These are phyloP conservation scores for Drosophila mettleri DNA, from an alignment of 2,888 invertebrate genomes.

Conservation along the genomic window DNA sequence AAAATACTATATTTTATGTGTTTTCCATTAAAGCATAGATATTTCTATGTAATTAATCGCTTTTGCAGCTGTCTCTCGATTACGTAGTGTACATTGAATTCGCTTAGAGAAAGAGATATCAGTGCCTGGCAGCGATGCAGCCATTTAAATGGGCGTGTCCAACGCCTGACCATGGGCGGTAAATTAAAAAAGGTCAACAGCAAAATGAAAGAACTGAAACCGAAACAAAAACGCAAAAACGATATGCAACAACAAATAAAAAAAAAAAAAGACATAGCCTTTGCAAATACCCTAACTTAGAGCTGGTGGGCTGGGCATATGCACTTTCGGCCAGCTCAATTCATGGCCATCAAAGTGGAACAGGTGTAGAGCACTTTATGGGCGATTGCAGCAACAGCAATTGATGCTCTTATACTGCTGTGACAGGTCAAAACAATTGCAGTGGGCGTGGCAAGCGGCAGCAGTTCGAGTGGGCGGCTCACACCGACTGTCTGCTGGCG, in stretches of 20 bases:
- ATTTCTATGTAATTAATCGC: background rate
- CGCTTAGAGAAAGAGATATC: constrained; percentile 8
- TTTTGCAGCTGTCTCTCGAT: background rate
- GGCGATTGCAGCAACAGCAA: constrained; percentile 16
- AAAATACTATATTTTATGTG: background rate
- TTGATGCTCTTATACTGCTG: constrained; percentile 37
- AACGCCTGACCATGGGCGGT: constrained; percentile 38
- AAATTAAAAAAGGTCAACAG: constrained; percentile 5
- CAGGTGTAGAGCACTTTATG: constrained; percentile 11
- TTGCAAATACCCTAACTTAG: background rate
- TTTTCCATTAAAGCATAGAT: background rate
- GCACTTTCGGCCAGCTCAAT: background rate
- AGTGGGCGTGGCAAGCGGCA: constrained; percentile 49
- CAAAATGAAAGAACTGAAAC: background rate
- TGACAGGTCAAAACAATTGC: constrained; percentile 53
- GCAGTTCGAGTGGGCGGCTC: background rate
- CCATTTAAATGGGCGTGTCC: constrained; percentile 47
- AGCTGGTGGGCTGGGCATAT: background rate
- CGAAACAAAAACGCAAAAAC: constrained; percentile 6
- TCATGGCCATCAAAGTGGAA: background rate
- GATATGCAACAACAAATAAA: constrained; percentile 14
- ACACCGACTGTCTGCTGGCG: constrained; percentile 40
- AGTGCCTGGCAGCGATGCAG: constrained; percentile 14
- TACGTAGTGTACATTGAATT: constrained; percentile 19
- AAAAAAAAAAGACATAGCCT: constrained; percentile 25